Percentiles rank a stretch among this genome's conserved stretches.
These are phyloP conservation scores for Chesias legatella DNA, from an alignment of 2,888 invertebrate genomes.

Conservation along the genomic window DNA sequence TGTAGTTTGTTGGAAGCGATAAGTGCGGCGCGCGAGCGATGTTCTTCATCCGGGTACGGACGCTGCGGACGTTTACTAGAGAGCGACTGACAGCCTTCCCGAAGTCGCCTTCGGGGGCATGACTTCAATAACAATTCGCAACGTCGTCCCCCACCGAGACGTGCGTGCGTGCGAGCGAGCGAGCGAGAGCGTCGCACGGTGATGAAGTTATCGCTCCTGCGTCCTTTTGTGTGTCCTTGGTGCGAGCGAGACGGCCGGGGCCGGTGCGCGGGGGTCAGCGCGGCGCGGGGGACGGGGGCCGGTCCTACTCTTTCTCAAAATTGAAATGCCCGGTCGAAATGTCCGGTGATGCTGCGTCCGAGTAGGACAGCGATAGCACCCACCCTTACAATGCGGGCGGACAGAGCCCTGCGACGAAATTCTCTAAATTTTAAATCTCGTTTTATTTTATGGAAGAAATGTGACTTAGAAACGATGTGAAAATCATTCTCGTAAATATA, in stretches of 20 bases:
- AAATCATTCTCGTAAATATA: slow-evolving; percentile 15
- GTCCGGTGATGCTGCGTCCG: slow-evolving; percentile 81
- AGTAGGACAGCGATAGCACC: slow-evolving; percentile 78
- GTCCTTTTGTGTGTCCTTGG: slow-evolving; percentile 81
- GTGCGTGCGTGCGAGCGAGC: slow-evolving; percentile 70
- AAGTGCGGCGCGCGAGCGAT: slow-evolving; percentile 53
- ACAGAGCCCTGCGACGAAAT: slow-evolving; percentile 71
- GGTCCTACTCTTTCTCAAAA: slow-evolving; percentile 81
- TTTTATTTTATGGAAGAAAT: slow-evolving; percentile 47
- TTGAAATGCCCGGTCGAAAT: slow-evolving; percentile 82
- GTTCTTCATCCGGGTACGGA: slow-evolving; percentile 69
- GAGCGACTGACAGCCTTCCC: slow-evolving; percentile 80
- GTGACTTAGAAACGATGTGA: slow-evolving; percentile 24
- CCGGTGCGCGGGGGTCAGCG: slow-evolving; percentile 51
- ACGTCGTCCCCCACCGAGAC: slow-evolving; percentile 78
- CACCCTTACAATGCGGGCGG: slow-evolving; percentile 79
- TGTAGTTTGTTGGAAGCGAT: slow-evolving; percentile 55
- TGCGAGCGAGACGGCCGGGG: slow-evolving; percentile 63
- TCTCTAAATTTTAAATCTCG: slow-evolving; percentile 72
- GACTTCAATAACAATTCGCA: slow-evolving; percentile 82
- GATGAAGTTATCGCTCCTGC: slow-evolving; percentile 82
- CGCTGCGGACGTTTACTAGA: slow-evolving; percentile 76
- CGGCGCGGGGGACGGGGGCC: slow-evolving; percentile 59
- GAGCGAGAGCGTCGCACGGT: slow-evolving; percentile 72
- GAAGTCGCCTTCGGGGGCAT: slow-evolving; percentile 81